Evolutionary conservation across 2,113 vertebrate species (phyloP), one percentile per base, ranked within the genome.

Genomic region (Paralichthys olivaceus): DNA sequence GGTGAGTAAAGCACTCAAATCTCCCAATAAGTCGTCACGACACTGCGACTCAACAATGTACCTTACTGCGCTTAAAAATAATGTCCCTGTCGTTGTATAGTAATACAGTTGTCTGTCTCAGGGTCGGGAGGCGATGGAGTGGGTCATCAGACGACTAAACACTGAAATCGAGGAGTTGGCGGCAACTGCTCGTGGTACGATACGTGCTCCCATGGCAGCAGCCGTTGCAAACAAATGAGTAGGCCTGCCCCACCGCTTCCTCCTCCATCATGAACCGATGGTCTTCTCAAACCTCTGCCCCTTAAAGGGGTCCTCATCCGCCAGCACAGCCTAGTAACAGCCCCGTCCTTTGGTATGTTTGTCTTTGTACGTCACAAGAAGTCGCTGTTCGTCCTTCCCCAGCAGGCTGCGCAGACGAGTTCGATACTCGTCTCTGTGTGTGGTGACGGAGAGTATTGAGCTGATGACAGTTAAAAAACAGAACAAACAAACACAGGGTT

Each of bases 51-150:
- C 4, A 43, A 34, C 8, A 32, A 4, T 3, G 2, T 14, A 7
- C 2, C 26, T 25, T 23, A 22, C 3, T 32, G 29, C 26, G 13
- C 43, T 67, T 14, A 14, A 8, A 17, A 17, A 17, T 43, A 17
- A 17, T 8, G 6, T 19, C 45, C 13, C 45, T 47, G 13, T 19
- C 2, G 45, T 19, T n/a, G 37, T 28, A 15, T 8, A 28, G 0
- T 77, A 67, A 74, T 12, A 2, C 58, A 4, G 59, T 0, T 23
- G 0, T 81, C 6, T 68, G 47, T 69, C 2, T 29, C 84, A 99
- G 98, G 98, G 98, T 32, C 96, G 98, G 19, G 98, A 99, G 91
- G 98, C 98, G 0, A 91, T 99, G 96, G 98, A 99, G 72, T 99
- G 98, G 98, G 98, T 99, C 37, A 99, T 99, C 81, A 93, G 94